phyloP scores from a whole-genome alignment of 1,140 invertebrate genomes.

The Phymorhynchus buccinoides region DNA sequence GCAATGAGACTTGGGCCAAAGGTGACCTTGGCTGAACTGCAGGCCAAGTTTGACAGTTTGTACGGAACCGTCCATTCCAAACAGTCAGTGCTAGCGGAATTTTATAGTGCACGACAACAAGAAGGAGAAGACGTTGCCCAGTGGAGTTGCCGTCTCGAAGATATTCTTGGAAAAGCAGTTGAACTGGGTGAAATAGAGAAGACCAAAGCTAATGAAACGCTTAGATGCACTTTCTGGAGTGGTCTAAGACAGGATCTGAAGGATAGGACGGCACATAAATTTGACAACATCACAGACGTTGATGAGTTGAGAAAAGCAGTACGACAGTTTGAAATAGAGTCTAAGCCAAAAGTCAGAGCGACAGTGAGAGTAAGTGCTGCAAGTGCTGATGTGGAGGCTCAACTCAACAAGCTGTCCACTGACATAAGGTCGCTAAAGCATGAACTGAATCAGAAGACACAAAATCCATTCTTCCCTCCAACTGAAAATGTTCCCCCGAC shows the following conservation, averaged over 20 bases:
- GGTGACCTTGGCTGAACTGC: slow-evolving; percentile 15
- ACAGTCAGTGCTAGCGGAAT: slow-evolving; percentile 41
- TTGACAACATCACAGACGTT: slow-evolving; percentile 41
- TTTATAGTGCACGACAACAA: slow-evolving; percentile 44
- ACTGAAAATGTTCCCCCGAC: too few species aligned
- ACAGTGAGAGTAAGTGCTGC: background rate
- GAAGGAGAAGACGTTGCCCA: slow-evolving; percentile 34
- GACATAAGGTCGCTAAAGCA: background rate
- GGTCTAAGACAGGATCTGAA: slow-evolving; percentile 42
- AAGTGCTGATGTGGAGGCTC: background rate
- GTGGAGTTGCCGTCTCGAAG: slow-evolving; percentile 45
- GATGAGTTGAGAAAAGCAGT: slow-evolving; percentile 40
- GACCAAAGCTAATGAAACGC: slow-evolving; percentile 17
- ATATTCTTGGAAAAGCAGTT: slow-evolving; percentile 40
- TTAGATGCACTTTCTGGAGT: slow-evolving; percentile 39
- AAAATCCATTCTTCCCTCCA: background rate
- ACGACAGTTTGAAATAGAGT: slow-evolving; percentile 31
- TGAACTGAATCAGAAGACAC: background rate
- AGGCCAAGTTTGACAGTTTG: slow-evolving; percentile 39
- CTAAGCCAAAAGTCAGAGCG: background rate
- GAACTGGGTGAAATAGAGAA: slow-evolving; percentile 1
- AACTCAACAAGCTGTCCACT: background rate
- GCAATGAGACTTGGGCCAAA: slow-evolving; percentile 36
- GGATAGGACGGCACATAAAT: slow-evolving; percentile 40
- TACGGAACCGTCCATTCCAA: slow-evolving; percentile 40